Conservation (phyloP, 2,113 vertebrate genomes). For the Agapornis roseicollis region DNA sequence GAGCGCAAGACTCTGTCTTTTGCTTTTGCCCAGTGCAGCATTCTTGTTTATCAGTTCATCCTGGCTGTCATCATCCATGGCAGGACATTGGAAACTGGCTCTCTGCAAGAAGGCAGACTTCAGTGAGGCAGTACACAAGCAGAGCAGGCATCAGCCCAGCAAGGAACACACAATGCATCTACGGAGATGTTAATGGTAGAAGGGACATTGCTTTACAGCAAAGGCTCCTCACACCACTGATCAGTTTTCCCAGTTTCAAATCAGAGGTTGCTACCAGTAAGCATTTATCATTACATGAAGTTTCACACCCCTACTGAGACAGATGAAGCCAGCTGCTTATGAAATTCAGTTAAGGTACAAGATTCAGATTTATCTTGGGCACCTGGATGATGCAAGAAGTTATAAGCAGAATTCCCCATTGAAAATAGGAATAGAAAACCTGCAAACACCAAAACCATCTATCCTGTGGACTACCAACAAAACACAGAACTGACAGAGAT, state of each 20-base stretch:
- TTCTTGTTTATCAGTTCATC: conserved; percentile 85
- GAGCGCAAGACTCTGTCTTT: conserved; percentile 39
- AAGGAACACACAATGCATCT: fast-evolving
- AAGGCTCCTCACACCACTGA: not conserved
- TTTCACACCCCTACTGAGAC: not conserved
- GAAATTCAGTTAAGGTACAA: not conserved
- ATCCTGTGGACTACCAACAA: not conserved
- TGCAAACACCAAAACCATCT: not conserved
- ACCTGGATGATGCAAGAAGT: not conserved
- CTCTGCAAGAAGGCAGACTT: conserved; percentile 10
- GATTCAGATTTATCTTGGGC: not conserved
- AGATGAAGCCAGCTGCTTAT: not conserved
- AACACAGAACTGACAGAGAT: not conserved
- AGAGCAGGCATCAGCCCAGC: fast-evolving
- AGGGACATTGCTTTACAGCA: not conserved
- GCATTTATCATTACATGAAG: fast-evolving
- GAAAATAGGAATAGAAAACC: not conserved
- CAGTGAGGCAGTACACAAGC: not conserved
- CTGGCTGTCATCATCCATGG: conserved; percentile 93
- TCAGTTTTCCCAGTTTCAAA: not conserved
- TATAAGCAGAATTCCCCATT: not conserved
- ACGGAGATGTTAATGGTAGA: fast-evolving
- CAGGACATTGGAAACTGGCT: conserved; percentile 74
- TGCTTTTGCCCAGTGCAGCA: conserved; percentile 73
- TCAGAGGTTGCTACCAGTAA: not conserved